Conservation (phyloP, 1,140 invertebrate genomes). For the Daktulosphaira vitifoliae region DNA sequence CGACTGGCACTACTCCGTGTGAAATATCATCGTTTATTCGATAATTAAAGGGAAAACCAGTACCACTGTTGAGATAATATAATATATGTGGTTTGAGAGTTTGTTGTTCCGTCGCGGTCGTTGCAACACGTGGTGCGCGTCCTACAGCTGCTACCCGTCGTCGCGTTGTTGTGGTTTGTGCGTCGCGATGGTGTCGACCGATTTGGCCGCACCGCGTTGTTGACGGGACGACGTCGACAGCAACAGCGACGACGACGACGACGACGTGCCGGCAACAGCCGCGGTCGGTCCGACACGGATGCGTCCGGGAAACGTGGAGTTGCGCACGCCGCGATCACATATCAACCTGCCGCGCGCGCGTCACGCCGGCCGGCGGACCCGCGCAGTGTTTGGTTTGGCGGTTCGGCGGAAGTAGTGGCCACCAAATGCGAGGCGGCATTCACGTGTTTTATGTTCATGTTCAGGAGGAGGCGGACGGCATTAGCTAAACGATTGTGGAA, state of each 20-base stretch:
- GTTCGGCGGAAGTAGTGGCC: constrained; percentile 36
- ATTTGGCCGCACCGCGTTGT: neutral
- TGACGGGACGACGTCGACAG: neutral
- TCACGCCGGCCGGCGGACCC: constrained; percentile 29
- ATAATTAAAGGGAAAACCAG: too few relatives aligned
- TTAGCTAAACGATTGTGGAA: constrained; percentile 60
- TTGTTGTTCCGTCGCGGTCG: neutral
- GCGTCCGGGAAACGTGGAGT: constrained; percentile 27
- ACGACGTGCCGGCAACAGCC: neutral
- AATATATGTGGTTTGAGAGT: too few relatives aligned
- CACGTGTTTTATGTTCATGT: constrained; percentile 58
- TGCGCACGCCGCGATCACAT: constrained; percentile 30
- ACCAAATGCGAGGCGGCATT: constrained; percentile 34
- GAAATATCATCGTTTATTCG: too few relatives aligned
- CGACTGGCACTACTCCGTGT: too few relatives aligned
- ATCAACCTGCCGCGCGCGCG: constrained; percentile 19
- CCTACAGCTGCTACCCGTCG: neutral
- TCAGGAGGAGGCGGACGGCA: constrained; percentile 56
- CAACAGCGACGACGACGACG: neutral
- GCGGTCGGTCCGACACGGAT: constrained; percentile 25
- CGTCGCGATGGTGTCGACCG: neutral
- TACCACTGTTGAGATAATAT: too few relatives aligned
- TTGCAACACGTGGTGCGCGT: neutral
- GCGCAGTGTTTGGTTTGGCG: neutral
- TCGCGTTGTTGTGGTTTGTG: neutral